Percentiles rank a stretch among this genome's conserved stretches.
phyloP scores from a whole-genome alignment of 2,113 vertebrate species.

The Montifringilla adamsi region DNA sequence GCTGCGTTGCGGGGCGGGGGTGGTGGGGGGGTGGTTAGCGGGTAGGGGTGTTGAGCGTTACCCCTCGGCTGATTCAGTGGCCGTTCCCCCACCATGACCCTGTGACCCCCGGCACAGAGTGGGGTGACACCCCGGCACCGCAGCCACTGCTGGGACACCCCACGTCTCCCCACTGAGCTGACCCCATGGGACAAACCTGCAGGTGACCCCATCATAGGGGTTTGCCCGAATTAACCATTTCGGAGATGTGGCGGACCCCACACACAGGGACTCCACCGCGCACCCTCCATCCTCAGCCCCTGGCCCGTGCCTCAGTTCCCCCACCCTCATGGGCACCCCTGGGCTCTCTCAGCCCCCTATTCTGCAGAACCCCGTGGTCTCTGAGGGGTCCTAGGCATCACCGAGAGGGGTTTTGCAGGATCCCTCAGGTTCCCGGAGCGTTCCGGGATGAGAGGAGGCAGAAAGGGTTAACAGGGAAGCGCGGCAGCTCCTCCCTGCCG shows the following conservation, averaged over 20 bases:
- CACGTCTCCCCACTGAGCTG: fast-evolving
- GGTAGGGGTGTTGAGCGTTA: fast-evolving
- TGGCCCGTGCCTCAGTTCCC: background rate
- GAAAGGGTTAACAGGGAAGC: constrained; percentile 13
- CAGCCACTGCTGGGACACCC: background rate
- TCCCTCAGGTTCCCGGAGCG: fast-evolving
- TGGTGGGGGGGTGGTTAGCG: too few relatives aligned
- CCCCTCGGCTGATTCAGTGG: background rate
- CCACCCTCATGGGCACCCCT: background rate
- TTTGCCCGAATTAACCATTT: background rate
- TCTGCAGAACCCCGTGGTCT: background rate
- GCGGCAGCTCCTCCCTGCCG: background rate
- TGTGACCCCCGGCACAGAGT: too few relatives aligned
- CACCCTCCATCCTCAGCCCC: too few relatives aligned
- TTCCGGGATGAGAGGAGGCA: background rate
- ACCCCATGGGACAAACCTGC: background rate
- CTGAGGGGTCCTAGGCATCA: fast-evolving
- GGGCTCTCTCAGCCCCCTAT: background rate
- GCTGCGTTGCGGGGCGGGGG: fast-evolving
- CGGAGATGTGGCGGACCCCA: too few relatives aligned
- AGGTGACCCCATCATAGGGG: fast-evolving
- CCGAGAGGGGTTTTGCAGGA: background rate
- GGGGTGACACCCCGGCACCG: fast-evolving
- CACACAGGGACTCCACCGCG: fast-evolving
- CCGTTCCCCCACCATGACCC: too few relatives aligned